Percentiles rank a stretch among this genome's conserved stretches.
These are phyloP conservation scores for Batillaria attramentaria DNA, from an alignment of 1,140 invertebrate species.

Conservation along the genomic window DNA sequence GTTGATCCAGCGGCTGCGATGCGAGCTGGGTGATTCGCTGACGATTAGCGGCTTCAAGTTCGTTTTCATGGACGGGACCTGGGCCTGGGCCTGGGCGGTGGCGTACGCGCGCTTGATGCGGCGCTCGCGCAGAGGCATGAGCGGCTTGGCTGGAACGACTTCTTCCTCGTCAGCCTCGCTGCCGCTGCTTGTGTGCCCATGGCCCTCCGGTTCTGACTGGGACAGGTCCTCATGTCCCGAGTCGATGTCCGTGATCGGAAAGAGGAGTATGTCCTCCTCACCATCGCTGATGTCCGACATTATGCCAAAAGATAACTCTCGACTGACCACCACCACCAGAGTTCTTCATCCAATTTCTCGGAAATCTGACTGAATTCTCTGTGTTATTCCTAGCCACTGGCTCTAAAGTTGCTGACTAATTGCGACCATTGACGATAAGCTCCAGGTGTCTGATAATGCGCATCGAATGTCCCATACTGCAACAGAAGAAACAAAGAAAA, in stretches of 20 bases:
- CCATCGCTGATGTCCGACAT: constrained; percentile 39
- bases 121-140: constrained; percentile 58
- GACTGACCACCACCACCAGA: too few relatives aligned
- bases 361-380: too few relatives aligned
- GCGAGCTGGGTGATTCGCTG: neutral
- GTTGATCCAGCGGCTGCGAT: constrained; percentile 46
- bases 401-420: constrained; percentile 21
- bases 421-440: constrained; percentile 21
- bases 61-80: constrained; percentile 40
- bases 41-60: constrained; percentile 15
- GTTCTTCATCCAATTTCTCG: too few relatives aligned
- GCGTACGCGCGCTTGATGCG: constrained; percentile 48
- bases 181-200: constrained; percentile 23
- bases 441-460: constrained; percentile 19
- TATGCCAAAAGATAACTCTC: too few relatives aligned
- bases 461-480: constrained; percentile 16
- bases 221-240: constrained; percentile 40
- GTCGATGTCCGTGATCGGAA: constrained; percentile 53
- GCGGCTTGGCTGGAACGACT: constrained; percentile 43
- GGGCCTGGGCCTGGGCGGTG: constrained; percentile 39
- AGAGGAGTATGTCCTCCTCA: constrained; percentile 52
- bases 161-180: constrained; percentile 38
- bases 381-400: too few relatives aligned
- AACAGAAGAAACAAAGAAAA: neutral
- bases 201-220: constrained; percentile 37